Evolutionary conservation across 2,113 vertebrate species (phyloP), one percentile per base, ranked within the genome.

Genomic region (Ariopsis seemanni): DNA sequence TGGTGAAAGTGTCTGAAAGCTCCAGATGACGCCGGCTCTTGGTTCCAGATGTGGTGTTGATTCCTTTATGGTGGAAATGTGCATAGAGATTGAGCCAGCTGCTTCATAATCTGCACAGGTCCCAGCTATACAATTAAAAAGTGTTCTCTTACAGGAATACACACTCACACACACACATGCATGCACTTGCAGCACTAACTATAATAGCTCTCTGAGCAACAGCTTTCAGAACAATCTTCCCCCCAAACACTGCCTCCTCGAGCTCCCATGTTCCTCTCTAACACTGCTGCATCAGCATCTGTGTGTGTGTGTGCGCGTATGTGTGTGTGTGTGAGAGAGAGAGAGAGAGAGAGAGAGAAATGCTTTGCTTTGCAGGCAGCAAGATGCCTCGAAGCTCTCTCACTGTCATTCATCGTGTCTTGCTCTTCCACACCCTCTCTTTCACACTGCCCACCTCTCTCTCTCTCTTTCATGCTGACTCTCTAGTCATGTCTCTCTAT

Each of bases 341-440:
- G 86, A 52, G 42, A 15, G 27, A 74, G 81, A 14, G 86, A 60
- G 86, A 14, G 86, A 60, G 42, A 15, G 27, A 74, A 52, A 80
- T 81, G 82, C 65, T 80, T 34, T 81, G 82, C 65, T 80, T 34
- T 84, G 81, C 30, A 84, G 25, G 52, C 82, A 86, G 82, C 62
- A 80, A 63, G 27, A 77, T 58, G 69, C 50, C n/a, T 77, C 72
- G 82, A 58, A 87, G 69, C 42, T 84, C 27, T 55, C 48, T 81
- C 71, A 69, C 58, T 84, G 42, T 87, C 82, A 57, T 12, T 81
- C 75, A 62, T n/a, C 82, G 57, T 86, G 27, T 27, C 62, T 83
- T 7, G n/a, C 65, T 65, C 83, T 72, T 57, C 57, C 75, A 83
- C 86, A 65, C 58, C 42, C 58, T 63, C 74, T 57, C 52, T 84